Evolutionary conservation across 2,113 vertebrate species (phyloP).

Genomic region (Erinaceus europaeus): DNA sequence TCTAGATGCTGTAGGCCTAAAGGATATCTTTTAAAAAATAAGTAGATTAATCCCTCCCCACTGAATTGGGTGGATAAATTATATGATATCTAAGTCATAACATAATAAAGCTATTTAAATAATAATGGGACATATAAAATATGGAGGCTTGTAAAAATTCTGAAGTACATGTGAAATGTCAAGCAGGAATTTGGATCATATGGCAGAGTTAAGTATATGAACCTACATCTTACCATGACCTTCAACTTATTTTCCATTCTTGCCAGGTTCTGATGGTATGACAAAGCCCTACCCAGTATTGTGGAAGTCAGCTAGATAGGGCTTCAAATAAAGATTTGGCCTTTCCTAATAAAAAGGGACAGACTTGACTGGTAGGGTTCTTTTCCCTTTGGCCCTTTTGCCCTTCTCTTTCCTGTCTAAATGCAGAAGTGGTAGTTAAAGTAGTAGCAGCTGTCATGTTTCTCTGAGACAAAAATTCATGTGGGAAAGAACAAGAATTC

Average conservation of each 20-base stretch:
- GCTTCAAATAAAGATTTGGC: not conserved
- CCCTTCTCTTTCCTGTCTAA: constrained; percentile 15
- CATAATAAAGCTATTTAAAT: not conserved
- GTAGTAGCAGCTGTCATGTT: not conserved
- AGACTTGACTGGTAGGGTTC: not conserved
- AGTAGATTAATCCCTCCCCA: not conserved
- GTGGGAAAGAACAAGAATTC: not conserved
- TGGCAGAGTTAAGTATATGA: not conserved
- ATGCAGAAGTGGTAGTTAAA: not conserved
- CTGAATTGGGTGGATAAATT: too few species aligned
- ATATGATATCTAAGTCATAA: not conserved
- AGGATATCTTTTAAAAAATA: constrained; percentile 13
- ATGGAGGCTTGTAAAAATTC: not conserved
- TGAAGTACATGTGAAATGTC: not conserved
- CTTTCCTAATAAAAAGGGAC: constrained; percentile 7
- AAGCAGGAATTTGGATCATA: not conserved
- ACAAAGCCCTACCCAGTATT: not conserved
- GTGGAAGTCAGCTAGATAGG: not conserved
- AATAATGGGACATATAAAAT: not conserved
- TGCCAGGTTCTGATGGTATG: not conserved
- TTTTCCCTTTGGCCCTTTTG: not conserved
- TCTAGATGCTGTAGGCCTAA: constrained; percentile 18
- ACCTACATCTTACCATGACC: not conserved
- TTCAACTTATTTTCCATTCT: not conserved
- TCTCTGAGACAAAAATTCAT: constrained; percentile 14